Evolutionary conservation across 1,140 invertebrate species (phyloP), one percentile per base, ranked within the genome.

Genomic region (Patella vulgata): DNA sequence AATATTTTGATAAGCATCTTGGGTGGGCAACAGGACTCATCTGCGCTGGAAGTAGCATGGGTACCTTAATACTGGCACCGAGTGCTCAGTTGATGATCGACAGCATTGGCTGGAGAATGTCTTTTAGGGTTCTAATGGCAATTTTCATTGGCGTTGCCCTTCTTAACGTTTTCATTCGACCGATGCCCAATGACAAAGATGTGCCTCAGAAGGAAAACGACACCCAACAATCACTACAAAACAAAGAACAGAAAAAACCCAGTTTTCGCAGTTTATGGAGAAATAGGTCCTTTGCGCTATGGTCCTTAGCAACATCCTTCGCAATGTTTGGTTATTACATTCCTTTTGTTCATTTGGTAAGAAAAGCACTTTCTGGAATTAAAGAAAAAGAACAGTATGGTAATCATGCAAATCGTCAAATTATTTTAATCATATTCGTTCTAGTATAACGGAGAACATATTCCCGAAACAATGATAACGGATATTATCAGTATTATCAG

Each of bases 311-410:
- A 11, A 74, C 74, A 11, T 59, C 73, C 1, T 61, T 67, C 5
- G 74, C 71, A 1, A 73, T 77, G 72, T 80, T 80, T 64, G 78
- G 78, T 1, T 78, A 75, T 25, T 77, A 75, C 48, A 74, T 80
- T 42, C 76, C 76, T 0, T 75, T 74, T 47, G 73, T 80, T 3
- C 76, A 77, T 70, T 55, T 80, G 58, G 78, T 80, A 69, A 72
- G 69, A 69, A 3, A 21, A 19, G 11, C 17, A 50, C 8, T 25
- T 17, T 19, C 8, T 27, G 25, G 47, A 48, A 4, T 48, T 14
- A n/a, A n/a, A n/a, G n/a, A n/a, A n/a, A n/a, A n/a, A n/a, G n/a
- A n/a, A n/a, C n/a, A n/a, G n/a, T n/a, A 27, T 25, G 19, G 1
- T 11, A 19, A 50, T 27, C 17, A 25, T 17, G 27, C 47, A 50